These are phyloP conservation scores for Apis laboriosa DNA, from an alignment of 1,140 invertebrate genomes.

Conservation along the genomic window DNA sequence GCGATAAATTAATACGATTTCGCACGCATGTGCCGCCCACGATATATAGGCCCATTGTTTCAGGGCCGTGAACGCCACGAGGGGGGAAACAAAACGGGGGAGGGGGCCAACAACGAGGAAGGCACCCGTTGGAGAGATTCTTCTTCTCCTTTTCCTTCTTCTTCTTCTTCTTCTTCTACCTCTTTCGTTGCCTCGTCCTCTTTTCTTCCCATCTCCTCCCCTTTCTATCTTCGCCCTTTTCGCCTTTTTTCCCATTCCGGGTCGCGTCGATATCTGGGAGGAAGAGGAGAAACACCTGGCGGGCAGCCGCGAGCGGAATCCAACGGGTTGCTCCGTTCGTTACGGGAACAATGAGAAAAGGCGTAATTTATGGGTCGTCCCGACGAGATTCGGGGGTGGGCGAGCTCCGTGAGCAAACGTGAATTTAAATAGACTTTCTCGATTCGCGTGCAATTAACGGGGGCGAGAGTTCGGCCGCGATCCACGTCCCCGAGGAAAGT, in stretches of 20 bases:
- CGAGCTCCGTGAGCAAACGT: conserved; percentile 10
- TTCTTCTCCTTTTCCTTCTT: neutral
- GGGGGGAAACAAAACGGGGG: neutral
- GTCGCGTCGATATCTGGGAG: conserved; percentile 40
- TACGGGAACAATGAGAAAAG: conserved; percentile 56
- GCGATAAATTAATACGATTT: conserved; percentile 78
- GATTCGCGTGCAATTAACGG: conserved; percentile 24
- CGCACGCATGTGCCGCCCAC: conserved; percentile 75
- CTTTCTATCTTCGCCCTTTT: too few relatives aligned
- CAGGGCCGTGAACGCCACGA: conserved; percentile 37
- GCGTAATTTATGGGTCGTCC: conserved; percentile 49
- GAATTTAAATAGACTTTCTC: conserved; percentile 37
- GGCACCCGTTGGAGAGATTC: neutral
- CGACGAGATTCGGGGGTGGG: conserved; percentile 2
- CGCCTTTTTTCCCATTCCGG: conserved; percentile 1
- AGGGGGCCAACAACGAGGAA: neutral
- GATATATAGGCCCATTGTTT: conserved; percentile 76
- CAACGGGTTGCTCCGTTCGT: conserved; percentile 26
- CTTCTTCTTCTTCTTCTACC: too few relatives aligned
- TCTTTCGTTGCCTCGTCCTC: neutral
- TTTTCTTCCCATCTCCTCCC: neutral
- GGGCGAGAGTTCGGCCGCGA: neutral
- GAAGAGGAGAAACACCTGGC: conserved; percentile 52
- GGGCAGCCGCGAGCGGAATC: conserved; percentile 15
- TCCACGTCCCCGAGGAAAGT: neutral